A percentile compares a stretch with the other conserved stretches of the same genome.
Evolutionary conservation across 2,113 vertebrate genomes (phyloP).

Genomic region (Heterocephalus glaber): DNA sequence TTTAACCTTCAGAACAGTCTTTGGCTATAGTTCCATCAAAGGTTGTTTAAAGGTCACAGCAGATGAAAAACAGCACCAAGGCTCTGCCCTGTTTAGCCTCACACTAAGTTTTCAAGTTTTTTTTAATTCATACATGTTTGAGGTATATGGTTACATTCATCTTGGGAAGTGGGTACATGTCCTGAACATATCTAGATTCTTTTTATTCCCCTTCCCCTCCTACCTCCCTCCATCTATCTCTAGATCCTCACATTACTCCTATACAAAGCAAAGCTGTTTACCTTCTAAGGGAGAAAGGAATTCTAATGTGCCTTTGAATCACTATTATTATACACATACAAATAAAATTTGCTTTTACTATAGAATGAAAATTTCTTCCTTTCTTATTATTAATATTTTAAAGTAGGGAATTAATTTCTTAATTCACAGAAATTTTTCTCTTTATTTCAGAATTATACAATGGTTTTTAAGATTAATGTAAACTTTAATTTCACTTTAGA

Average conservation of each 20-base stretch:
- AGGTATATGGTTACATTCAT: background rate
- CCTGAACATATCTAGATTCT: background rate
- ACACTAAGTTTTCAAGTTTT: background rate
- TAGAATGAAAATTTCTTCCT: background rate
- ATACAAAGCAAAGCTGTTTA: background rate
- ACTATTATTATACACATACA: background rate
- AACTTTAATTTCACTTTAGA: background rate
- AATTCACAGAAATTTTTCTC: background rate
- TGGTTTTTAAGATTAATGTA: background rate
- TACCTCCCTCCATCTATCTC: background rate
- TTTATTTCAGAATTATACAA: background rate
- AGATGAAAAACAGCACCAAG: background rate
- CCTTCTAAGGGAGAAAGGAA: background rate
- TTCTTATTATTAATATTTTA: slow-evolving; percentile 27
- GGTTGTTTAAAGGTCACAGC: slow-evolving; percentile 64
- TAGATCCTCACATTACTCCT: background rate
- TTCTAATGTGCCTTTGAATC: background rate
- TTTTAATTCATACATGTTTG: background rate
- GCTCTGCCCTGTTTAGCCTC: background rate
- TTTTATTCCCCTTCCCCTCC: background rate
- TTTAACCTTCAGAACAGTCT: slow-evolving; percentile 62
- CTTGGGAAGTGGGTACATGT: background rate
- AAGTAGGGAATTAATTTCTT: background rate
- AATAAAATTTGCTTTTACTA: background rate
- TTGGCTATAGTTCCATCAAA: slow-evolving; percentile 59